phyloP scores from a whole-genome alignment of 2,888 invertebrate species.

The Hermodice carunculata region DNA sequence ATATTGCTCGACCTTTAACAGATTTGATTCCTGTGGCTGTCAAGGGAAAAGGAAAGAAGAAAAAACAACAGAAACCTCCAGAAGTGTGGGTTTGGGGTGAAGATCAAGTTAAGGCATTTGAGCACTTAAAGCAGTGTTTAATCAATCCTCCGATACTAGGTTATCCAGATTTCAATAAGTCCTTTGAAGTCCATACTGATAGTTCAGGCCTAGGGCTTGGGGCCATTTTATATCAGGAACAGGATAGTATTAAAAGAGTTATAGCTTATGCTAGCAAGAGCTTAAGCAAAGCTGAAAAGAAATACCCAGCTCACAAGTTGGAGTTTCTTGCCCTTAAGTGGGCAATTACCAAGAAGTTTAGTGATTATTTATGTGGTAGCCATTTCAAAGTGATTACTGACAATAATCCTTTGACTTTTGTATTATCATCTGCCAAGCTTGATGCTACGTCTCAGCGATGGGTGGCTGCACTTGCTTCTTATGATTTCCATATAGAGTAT shows the following conservation, averaged over 20 bases:
- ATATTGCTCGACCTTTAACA: constrained; percentile 13
- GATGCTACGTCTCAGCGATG: background rate
- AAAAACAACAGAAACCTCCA: background rate
- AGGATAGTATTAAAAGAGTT: background rate
- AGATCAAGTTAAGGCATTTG: constrained; percentile 23
- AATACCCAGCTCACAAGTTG: background rate
- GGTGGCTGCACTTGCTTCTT: background rate
- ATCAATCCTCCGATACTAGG: constrained; percentile 24
- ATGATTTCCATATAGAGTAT: constrained; percentile 3
- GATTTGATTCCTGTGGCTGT: background rate
- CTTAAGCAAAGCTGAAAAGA: background rate
- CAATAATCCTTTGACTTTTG: background rate
- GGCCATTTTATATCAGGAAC: constrained; percentile 29
- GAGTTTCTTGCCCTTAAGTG: constrained; percentile 2
- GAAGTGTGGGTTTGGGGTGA: constrained; percentile 12
- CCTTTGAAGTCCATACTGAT: constrained; percentile 34
- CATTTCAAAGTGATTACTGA: background rate
- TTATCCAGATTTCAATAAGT: constrained; percentile 22
- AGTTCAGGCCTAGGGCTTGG: constrained; percentile 25
- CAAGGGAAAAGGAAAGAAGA: constrained; percentile 4
- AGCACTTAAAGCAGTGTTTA: constrained; percentile 4
- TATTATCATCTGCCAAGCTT: background rate
- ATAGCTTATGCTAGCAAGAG: background rate
- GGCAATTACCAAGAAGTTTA: background rate
- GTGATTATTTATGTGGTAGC: background rate